Base-by-base conservation (phyloP, 1,140 invertebrate species). In the Ostrea denselamellosa region DNA sequence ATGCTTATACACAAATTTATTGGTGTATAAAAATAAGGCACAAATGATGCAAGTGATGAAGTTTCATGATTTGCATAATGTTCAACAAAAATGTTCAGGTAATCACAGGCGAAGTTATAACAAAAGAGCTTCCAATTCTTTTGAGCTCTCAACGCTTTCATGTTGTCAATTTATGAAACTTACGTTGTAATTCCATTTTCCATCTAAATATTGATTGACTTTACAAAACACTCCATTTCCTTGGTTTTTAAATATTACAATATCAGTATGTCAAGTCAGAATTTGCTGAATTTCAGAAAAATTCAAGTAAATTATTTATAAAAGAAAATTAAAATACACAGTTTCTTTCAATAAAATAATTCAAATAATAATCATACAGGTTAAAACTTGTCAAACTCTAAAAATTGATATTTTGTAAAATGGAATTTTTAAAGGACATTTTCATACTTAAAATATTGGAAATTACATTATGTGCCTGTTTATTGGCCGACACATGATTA, bases 21-120 rank as follows among this genome's bases (percentile, higher is more conserved):
- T 77, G 68, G 68, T 77, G 68, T 77, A 77, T 77, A 77, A 77
- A 77, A 77, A 77, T 77, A 77, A 77, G 68, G 68, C 68, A 77
- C 68, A 77, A 77, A 62, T 77, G 68, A 77, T 25, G 28, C 68
- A 77, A 77, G 68, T 77, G 68, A 77, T 77, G 68, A 77, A 14
- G 68, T 8, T 77, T 77, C 25, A 77, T 77, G 68, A 34, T 77
- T 77, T 77, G 68, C 68, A 77, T 77, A 77, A 77, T 28, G 68
- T 77, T 34, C 25, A 77, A 77, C 68, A 77, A 77, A 77, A 77
- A 77, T 77, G 28, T 22, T 77, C 28, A 77, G 25, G 9, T 28
- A 77, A 77, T 77, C 68, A 77, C 68, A 77, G 28, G 68, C 68
- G 25, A 44, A 34, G 68, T 77, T 28, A 77, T 77, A 77, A 77